Base-by-base conservation (phyloP, 1,140 invertebrate species). In the Drosophila gunungcola region DNA sequence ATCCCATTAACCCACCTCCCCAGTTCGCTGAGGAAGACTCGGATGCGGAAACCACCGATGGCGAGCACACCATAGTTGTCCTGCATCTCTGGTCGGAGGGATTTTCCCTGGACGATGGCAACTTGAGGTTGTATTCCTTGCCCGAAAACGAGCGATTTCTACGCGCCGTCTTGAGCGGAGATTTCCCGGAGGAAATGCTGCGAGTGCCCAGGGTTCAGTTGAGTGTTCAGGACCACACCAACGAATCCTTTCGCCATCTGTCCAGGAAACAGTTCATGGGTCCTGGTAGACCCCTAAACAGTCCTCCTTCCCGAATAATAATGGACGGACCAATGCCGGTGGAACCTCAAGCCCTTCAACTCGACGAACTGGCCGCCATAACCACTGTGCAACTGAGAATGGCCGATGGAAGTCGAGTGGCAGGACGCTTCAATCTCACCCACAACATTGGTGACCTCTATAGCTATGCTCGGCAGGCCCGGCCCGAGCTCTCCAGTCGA, bases 1-100 rank as follows among this genome's bases (percentile, higher is more conserved):
- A 82, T 55, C 83, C 83, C 4, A 79, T 86, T 12, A 69, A 67
- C 63, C 83, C 83, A 3, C 76, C 67, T n/a, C 76, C 79, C 0
- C 41, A 57, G 0, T 16, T 10, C 4, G 13, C n/a, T 0, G 38
- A n/a, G 0, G 38, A 57, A 34, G 79, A 89, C 4, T 69, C 75
- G 7, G 83, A 81, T 1, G 42, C 54, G 2, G 79, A 89, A 3
- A 13, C 43, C 10, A 57, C 57, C 3, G 76, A 86, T 5, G 70
- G 45, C 4, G 79, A 83, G 41, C 75, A 83, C 3, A 74, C 58
- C 12, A 64, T 78, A 1, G 77, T 88, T 6, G 68, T 80, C 34
- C 36, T 88, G 21, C 84, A 88, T 45, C 64, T 88, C 2, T 88
- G 84, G 84, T 70, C 84, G 12, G 84, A 88, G 29, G 84, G 84